Percentiles rank a stretch among this genome's conserved stretches.
phyloP scores from a whole-genome alignment of 2,797 vertebrate species.

The Ispidina lecontei region DNA sequence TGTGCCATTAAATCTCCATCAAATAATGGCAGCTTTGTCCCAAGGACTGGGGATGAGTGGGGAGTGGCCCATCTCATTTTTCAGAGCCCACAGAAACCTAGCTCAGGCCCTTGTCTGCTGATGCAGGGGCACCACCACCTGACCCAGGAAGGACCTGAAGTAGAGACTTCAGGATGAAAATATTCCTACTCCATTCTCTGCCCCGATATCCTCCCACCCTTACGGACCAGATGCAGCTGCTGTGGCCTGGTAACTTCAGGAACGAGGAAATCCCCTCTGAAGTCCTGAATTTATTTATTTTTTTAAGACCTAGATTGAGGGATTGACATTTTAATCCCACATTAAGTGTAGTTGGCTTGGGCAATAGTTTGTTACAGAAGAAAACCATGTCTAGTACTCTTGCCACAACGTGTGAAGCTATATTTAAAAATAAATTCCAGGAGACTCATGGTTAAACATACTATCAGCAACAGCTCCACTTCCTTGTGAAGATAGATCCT shows the following conservation, averaged over 20 bases:
- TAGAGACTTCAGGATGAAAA: background rate
- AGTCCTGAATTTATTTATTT: background rate
- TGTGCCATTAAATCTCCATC: background rate
- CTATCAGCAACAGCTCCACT: background rate
- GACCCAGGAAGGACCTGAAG: background rate
- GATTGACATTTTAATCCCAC: background rate
- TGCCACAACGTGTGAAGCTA: background rate
- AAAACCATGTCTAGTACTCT: background rate
- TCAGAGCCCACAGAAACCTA: background rate
- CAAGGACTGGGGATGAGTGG: background rate
- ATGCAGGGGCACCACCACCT: background rate
- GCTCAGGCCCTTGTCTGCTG: background rate
- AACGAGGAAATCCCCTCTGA: background rate
- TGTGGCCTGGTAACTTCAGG: background rate
- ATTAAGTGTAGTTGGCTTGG: background rate
- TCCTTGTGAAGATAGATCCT: background rate
- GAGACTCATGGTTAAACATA: background rate
- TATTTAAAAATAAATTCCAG: background rate
- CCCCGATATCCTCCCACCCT: background rate
- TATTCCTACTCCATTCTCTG: background rate
- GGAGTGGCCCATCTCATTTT: background rate
- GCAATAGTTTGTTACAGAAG: background rate
- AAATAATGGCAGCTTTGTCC: conserved; percentile 45
- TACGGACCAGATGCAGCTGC: background rate
- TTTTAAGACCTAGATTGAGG: background rate